Conservation (phyloP, 2,797 vertebrate species). For the Saxicola maurus region DNA sequence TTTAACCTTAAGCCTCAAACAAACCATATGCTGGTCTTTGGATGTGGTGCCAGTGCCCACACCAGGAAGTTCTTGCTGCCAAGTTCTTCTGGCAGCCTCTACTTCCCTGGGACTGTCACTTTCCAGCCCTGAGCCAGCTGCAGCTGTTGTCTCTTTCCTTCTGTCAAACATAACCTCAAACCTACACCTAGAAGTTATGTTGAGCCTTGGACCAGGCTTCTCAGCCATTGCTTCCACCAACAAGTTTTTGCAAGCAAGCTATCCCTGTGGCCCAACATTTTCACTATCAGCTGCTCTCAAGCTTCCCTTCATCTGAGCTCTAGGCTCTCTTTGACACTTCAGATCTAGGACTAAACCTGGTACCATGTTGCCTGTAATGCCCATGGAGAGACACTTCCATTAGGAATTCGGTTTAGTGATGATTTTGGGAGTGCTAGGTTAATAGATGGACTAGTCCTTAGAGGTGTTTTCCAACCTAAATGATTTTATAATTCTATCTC, state of each 20-base stretch:
- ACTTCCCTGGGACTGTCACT: neutral
- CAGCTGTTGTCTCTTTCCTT: neutral
- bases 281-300: neutral
- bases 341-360: neutral
- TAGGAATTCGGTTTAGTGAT: neutral
- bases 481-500: neutral
- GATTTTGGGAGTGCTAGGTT: neutral
- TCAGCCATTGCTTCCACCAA: neutral
- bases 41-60: neutral
- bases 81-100: neutral
- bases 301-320: neutral
- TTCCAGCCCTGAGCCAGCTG: neutral
- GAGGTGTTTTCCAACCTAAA: neutral
- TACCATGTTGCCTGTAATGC: neutral
- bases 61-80: slow-evolving; percentile 3
- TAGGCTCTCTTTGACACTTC: neutral
- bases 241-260: neutral
- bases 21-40: neutral
- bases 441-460: neutral
- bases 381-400: neutral
- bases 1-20: neutral
- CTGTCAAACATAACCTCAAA: neutral
- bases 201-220: neutral
- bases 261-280: neutral
- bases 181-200: neutral